These are phyloP conservation scores for Lamprotornis superbus DNA, from an alignment of 2,113 vertebrate species.

Conservation along the genomic window DNA sequence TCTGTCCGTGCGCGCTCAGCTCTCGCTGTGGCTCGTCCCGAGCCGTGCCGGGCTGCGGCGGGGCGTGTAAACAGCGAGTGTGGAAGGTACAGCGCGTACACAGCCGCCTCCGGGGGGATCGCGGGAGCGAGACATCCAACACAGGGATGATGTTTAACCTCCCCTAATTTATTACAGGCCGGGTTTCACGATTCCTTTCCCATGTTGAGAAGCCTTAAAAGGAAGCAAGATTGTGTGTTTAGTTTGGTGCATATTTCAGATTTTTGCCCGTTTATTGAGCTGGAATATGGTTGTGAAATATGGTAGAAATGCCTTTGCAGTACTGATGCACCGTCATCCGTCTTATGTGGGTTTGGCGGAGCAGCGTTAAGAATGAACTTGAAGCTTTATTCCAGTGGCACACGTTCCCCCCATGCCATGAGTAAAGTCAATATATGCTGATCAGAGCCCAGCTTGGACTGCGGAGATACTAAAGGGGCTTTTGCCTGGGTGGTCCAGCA, in stretches of 20 bases:
- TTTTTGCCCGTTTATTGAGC: neutral
- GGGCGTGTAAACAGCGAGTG: neutral
- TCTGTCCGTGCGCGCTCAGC: fast-evolving
- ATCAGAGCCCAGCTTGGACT: neutral
- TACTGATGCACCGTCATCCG: neutral
- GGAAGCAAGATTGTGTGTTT: neutral
- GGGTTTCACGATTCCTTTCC: neutral
- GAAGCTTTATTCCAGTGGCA: neutral
- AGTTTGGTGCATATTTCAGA: neutral
- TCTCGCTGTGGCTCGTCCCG: neutral
- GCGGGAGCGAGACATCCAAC: neutral
- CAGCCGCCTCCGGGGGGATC: neutral
- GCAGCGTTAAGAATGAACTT: neutral
- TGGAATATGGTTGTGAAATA: neutral
- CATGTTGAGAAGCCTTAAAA: neutral
- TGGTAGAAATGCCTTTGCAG: neutral
- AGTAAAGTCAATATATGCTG: too few species aligned
- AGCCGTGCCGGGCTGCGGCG: neutral
- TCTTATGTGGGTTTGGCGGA: neutral
- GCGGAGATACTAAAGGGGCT: fast-evolving
- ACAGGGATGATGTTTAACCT: neutral
- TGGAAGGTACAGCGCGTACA: fast-evolving
- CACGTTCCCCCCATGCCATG: fast-evolving
- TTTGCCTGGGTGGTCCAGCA: neutral
- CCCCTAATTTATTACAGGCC: neutral